Conservation (phyloP, 2,888 invertebrate species). For the Tillus elongatus region DNA sequence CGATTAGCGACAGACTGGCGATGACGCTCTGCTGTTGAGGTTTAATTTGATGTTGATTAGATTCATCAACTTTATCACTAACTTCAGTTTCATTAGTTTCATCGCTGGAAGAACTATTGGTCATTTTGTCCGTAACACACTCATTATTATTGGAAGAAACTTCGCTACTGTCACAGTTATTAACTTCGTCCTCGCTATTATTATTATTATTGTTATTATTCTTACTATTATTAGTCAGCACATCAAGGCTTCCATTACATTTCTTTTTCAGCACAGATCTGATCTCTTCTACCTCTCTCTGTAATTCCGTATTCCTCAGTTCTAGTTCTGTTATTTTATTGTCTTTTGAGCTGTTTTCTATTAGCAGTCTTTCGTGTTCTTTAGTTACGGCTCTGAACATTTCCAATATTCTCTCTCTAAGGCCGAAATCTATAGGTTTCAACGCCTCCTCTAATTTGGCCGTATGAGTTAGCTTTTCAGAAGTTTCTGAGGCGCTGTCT, state of each 20-base stretch:
- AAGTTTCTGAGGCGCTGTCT: conserved; percentile 44
- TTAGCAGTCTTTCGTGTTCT: conserved; percentile 32
- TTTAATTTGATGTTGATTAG: conserved; percentile 13
- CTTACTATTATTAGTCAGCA: background rate
- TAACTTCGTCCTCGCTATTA: conserved; percentile 3
- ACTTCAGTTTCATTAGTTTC: conserved; percentile 18
- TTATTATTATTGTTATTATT: background rate
- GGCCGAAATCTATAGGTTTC: conserved; percentile 27
- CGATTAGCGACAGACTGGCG: conserved; percentile 20
- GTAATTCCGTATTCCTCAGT: conserved; percentile 27
- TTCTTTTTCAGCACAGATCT: conserved; percentile 6
- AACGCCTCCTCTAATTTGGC: conserved; percentile 33
- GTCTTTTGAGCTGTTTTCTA: conserved; percentile 33
- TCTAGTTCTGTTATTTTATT: conserved; percentile 34
- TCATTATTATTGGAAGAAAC: conserved; percentile 8
- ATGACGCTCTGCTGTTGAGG: conserved; percentile 23
- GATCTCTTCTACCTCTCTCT: conserved; percentile 23
- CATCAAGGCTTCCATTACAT: background rate
- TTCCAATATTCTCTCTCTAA: conserved; percentile 32
- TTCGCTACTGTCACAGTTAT: conserved; percentile 7
- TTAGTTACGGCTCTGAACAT: conserved; percentile 31
- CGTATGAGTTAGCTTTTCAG: conserved; percentile 31
- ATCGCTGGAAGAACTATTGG: conserved; percentile 10
- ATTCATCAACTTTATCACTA: conserved; percentile 13
- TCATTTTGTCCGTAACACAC: conserved; percentile 6